A percentile compares a stretch with the other conserved stretches of the same genome.
These are phyloP conservation scores for Oncorhynchus gorbuscha DNA, from an alignment of 2,113 vertebrate genomes.

Conservation along the genomic window DNA sequence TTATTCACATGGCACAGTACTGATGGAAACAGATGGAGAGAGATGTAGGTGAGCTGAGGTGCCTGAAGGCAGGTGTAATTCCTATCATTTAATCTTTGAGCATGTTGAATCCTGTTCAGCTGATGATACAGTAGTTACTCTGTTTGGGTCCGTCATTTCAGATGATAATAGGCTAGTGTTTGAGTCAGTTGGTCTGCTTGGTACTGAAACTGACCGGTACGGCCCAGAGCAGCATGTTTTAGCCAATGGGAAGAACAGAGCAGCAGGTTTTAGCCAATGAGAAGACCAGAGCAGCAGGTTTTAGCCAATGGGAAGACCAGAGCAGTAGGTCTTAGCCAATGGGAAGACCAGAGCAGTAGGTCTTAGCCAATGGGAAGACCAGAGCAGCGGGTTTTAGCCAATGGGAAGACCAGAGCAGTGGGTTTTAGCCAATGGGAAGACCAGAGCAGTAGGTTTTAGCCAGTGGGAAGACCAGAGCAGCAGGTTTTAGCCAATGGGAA, in stretches of 20 bases:
- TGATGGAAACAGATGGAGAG: not conserved
- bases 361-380: too few species aligned
- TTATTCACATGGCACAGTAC: not conserved
- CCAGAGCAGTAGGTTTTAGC: conserved; percentile 19
- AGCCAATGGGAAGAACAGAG: not conserved
- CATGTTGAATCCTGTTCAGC: not conserved
- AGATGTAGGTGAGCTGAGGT: not conserved
- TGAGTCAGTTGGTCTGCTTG: not conserved
- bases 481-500: not conserved
- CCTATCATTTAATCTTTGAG: not conserved
- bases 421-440: too few species aligned
- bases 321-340: too few species aligned
- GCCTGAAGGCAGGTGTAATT: not conserved
- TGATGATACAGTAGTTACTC: not conserved
- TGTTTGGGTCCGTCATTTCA: too few species aligned
- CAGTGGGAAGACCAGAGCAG: not conserved
- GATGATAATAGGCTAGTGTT: not conserved
- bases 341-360: too few species aligned
- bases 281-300: not conserved
- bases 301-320: too few species aligned
- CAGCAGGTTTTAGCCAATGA: not conserved
- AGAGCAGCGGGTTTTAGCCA: too few species aligned
- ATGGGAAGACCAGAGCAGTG: too few species aligned
- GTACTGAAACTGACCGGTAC: conserved; percentile 5
- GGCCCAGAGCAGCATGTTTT: conserved; percentile 18